A percentile compares a stretch with the other conserved stretches of the same genome.
Conservation (phyloP, 2,113 vertebrate species). For the Pollachius pollachius region DNA sequence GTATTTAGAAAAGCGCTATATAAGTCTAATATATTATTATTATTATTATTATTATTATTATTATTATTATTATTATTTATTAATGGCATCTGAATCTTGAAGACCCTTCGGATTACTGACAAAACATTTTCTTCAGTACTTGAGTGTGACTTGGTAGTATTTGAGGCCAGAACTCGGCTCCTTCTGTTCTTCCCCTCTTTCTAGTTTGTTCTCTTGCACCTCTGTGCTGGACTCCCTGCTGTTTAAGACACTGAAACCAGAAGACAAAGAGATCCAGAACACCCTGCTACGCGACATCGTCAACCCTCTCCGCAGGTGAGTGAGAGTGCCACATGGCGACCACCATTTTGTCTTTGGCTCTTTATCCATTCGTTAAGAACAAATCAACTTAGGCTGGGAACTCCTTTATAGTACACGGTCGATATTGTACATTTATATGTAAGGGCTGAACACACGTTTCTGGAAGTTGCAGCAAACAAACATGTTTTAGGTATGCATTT, state of each 20-base stretch:
- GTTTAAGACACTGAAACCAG: constrained; percentile 71
- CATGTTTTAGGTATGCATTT: background rate
- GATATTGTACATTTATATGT: too few relatives aligned
- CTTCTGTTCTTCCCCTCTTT: constrained; percentile 10
- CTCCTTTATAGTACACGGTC: too few relatives aligned
- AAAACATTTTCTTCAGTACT: too few relatives aligned
- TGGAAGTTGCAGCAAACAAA: too few relatives aligned
- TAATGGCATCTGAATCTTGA: background rate
- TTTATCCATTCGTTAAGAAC: too few relatives aligned
- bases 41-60: background rate
- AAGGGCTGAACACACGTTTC: too few relatives aligned
- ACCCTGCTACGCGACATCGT: constrained; percentile 83
- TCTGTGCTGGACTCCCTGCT: constrained; percentile 85
- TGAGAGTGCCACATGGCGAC: background rate
- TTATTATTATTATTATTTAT: background rate
- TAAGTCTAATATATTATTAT: background rate
- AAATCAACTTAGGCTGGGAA: too few relatives aligned
- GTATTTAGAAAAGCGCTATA: too few relatives aligned
- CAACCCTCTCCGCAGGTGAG: constrained; percentile 81
- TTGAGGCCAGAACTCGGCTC: background rate
- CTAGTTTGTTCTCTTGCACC: constrained; percentile 86
- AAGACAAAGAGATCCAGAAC: constrained; percentile 73
- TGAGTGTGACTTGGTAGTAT: background rate
- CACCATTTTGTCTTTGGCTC: background rate
- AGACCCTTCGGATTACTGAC: too few relatives aligned